Evolutionary conservation across 2,888 invertebrate species (phyloP).

Genomic region (Caenorhabditis sp.): DNA sequence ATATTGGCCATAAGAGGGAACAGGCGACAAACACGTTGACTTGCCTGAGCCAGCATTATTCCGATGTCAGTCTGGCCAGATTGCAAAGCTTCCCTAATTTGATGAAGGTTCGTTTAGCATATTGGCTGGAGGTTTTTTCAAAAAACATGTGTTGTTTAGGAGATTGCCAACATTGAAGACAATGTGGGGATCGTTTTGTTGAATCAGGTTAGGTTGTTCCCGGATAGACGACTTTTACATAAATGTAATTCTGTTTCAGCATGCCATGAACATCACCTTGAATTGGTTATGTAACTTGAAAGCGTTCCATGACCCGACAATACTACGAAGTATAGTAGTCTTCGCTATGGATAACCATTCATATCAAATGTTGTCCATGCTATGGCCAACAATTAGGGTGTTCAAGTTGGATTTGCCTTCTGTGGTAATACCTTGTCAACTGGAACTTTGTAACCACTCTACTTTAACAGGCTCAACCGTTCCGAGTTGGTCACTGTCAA

Average conservation of each 20-base stretch:
- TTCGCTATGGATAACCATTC: conserved; percentile 77
- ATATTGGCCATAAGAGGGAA: conserved; percentile 62
- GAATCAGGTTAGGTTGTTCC: conserved; percentile 53
- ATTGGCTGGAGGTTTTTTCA: background rate
- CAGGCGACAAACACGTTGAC: conserved; percentile 54
- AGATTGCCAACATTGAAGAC: conserved; percentile 51
- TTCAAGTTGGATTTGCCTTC: conserved; percentile 71
- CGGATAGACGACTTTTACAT: too few species aligned
- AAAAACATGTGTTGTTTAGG: conserved; percentile 31
- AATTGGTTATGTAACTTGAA: conserved; percentile 80
- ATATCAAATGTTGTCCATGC: conserved; percentile 57
- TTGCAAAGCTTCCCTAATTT: conserved; percentile 60
- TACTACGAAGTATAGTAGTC: conserved; percentile 66
- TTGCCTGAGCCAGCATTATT: conserved; percentile 52
- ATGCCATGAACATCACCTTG: conserved; percentile 79
- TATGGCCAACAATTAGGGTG: conserved; percentile 73
- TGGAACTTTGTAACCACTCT: background rate
- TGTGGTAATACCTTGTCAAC: conserved; percentile 61
- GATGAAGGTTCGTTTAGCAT: conserved; percentile 46
- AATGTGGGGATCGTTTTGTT: conserved; percentile 59
- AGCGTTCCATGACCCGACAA: conserved; percentile 66
- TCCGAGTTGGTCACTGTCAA: conserved; percentile 76
- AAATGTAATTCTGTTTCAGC: conserved; percentile 63
- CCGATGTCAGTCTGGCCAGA: conserved; percentile 54
- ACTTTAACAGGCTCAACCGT: conserved; percentile 74